Evolutionary conservation across 2,113 vertebrate species (phyloP).

Genomic region (Cyanoramphus novaezelandiae): DNA sequence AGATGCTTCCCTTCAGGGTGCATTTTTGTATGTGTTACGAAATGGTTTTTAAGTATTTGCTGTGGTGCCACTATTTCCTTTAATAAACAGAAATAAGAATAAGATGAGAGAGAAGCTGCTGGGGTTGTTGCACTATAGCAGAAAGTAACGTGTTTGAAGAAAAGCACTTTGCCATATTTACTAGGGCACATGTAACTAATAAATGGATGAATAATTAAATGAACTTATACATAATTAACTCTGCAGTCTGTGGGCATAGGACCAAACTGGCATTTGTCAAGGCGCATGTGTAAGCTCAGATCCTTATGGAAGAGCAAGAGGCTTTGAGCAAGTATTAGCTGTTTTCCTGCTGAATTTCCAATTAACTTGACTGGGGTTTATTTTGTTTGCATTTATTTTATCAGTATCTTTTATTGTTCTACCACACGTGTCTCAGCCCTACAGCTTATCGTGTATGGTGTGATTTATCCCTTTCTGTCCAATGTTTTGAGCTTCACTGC

Average conservation of each 20-base stretch:
- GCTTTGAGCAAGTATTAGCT: background rate
- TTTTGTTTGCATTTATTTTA: background rate
- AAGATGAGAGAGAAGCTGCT: background rate
- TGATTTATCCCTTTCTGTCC: background rate
- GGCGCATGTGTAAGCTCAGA: background rate
- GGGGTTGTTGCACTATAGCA: fast-evolving
- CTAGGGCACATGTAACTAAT: background rate
- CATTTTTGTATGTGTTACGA: background rate
- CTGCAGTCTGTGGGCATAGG: background rate
- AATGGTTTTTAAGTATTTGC: background rate
- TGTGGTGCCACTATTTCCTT: background rate
- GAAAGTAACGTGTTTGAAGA: background rate
- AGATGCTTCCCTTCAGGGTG: background rate
- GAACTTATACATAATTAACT: background rate
- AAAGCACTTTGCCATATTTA: background rate
- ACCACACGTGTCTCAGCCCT: background rate
- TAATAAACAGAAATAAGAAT: background rate
- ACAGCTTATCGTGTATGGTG: fast-evolving
- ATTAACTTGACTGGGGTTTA: background rate
- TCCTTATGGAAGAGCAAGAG: background rate
- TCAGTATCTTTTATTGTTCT: background rate
- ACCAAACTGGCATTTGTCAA: background rate
- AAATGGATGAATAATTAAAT: constrained; percentile 4
- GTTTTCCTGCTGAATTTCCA: background rate
- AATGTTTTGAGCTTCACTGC: background rate